These are phyloP conservation scores for Drosophila cardini DNA, from an alignment of 1,140 invertebrate genomes.

Conservation along the genomic window DNA sequence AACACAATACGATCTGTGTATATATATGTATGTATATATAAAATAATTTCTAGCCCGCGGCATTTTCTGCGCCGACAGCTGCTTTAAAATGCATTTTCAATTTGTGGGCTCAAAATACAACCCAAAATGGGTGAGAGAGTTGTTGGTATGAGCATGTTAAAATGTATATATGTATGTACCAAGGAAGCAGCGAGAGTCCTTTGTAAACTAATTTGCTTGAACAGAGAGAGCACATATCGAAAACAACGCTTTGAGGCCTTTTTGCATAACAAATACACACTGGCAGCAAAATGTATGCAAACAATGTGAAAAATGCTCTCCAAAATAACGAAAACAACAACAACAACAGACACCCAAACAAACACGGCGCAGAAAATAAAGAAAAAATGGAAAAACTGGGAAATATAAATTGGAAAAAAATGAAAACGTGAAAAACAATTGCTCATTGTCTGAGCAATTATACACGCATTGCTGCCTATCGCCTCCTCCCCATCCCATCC, in stretches of 20 bases:
- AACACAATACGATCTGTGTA: constrained; percentile 39
- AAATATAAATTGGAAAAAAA: constrained; percentile 44
- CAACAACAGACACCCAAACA: constrained; percentile 35
- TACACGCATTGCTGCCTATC: constrained; percentile 72
- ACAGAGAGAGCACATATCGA: constrained; percentile 60
- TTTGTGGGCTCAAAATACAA: constrained; percentile 55
- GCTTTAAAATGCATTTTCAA: constrained; percentile 84
- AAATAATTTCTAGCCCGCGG: constrained; percentile 78
- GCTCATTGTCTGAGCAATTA: constrained; percentile 82
- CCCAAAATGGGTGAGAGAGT: background rate
- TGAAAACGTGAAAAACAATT: constrained; percentile 76
- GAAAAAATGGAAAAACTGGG: constrained; percentile 23
- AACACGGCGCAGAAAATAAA: constrained; percentile 37
- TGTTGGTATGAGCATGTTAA: background rate
- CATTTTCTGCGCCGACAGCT: constrained; percentile 50
- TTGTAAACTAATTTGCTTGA: constrained; percentile 80
- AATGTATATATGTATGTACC: constrained; percentile 12
- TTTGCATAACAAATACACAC: constrained; percentile 78
- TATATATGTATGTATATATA: constrained; percentile 37
- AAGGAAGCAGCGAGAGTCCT: constrained; percentile 54
- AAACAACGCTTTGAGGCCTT: constrained; percentile 76
- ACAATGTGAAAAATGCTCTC: constrained; percentile 67
- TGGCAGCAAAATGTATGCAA: constrained; percentile 74
- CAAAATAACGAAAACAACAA: constrained; percentile 45
- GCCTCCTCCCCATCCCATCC: background rate